phyloP scores from a whole-genome alignment of 1,140 invertebrate genomes.

The Formica selysi region DNA sequence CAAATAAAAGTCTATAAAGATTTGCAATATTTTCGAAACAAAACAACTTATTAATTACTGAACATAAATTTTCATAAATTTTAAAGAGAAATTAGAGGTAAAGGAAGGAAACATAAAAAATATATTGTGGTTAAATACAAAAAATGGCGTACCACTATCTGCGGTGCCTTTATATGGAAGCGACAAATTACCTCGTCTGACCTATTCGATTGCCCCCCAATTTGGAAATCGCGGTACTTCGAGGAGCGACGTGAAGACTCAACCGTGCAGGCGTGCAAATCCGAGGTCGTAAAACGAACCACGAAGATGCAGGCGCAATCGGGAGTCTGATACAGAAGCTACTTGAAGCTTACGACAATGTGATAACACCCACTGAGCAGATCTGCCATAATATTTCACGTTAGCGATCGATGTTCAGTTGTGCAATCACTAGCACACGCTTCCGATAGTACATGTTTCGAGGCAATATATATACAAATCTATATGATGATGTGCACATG shows the following conservation, averaged over 20 bases:
- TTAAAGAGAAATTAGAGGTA: too few species aligned
- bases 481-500: neutral
- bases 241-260: constrained; percentile 88
- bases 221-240: constrained; percentile 89
- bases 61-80: too few species aligned
- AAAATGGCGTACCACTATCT: constrained; percentile 86
- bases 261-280: constrained; percentile 86
- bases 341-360: constrained; percentile 87
- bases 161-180: constrained; percentile 88
- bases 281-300: constrained; percentile 76
- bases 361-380: constrained; percentile 89
- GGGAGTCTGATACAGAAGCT: constrained; percentile 86
- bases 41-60: neutral
- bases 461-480: constrained; percentile 78
- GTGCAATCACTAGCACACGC: constrained; percentile 89
- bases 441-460: constrained; percentile 76
- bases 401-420: constrained; percentile 90
- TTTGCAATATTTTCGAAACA: neutral
- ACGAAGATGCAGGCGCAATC: constrained; percentile 84
- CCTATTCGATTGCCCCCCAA: constrained; percentile 87
- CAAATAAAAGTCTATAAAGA: neutral
- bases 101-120: neutral
- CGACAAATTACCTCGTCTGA: constrained; percentile 88
- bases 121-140: neutral
- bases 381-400: constrained; percentile 87